Evolutionary conservation across 2,888 invertebrate genomes (phyloP).

Genomic region (Philopedon plagiatum): DNA sequence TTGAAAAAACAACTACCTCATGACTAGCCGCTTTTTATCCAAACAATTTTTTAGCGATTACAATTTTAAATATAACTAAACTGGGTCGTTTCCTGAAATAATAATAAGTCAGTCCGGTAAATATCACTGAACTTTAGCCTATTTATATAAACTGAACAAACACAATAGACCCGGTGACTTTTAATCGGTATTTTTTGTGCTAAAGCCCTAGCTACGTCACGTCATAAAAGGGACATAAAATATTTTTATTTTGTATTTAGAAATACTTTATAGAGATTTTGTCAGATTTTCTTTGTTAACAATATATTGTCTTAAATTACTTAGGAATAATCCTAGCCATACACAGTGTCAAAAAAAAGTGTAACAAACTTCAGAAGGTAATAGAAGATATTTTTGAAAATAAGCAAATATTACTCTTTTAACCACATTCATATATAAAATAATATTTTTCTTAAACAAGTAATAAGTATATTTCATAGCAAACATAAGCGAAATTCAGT

Average conservation of each 20-base stretch:
- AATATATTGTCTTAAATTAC: too few species aligned
- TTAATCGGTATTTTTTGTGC: conserved; percentile 30
- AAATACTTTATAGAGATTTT: conserved; percentile 1
- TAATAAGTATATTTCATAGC: too few species aligned
- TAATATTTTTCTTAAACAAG: too few species aligned
- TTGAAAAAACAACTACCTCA: background rate
- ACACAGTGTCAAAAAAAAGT: too few species aligned
- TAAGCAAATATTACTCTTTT: too few species aligned
- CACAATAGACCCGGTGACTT: conserved; percentile 31
- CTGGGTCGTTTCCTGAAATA: conserved; percentile 30
- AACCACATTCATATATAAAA: too few species aligned
- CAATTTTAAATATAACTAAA: conserved; percentile 24
- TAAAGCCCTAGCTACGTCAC: conserved; percentile 13
- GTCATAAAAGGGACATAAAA: background rate
- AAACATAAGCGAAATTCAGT: too few species aligned
- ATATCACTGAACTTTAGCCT: conserved; percentile 30
- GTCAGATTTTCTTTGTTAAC: background rate
- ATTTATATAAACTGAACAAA: conserved; percentile 20
- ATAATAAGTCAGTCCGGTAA: conserved; percentile 25
- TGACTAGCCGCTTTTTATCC: conserved; percentile 1
- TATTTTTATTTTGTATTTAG: background rate
- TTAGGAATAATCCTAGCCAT: too few species aligned
- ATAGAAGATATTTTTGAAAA: too few species aligned
- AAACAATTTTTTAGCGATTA: background rate
- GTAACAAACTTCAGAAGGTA: too few species aligned